Base-by-base conservation (phyloP, 2,888 invertebrate genomes). In the Scaptomyza polygonia region DNA sequence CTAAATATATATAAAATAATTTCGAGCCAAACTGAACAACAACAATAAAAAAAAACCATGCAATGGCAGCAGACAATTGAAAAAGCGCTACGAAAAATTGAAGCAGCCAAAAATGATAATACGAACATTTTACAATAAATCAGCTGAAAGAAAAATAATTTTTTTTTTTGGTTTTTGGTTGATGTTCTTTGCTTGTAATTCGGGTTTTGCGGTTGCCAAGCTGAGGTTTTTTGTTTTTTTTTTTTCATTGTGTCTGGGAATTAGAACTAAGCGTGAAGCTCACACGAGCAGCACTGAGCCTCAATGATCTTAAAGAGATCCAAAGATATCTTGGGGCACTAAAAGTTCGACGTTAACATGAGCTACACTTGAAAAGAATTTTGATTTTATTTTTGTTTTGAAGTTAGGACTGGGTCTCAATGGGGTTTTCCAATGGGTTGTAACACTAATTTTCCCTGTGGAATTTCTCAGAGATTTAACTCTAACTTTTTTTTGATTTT, bases 1-100 rank as follows among this genome's bases (percentile, higher is more conserved):
- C 87, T 85, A 81, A 81, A 81, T 85, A 74, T 86, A 81, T 85
- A 74, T 86, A 81, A 84, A 81, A 84, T 83, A 32, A 83, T 86
- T 65, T 72, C 62, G 58, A 77, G 68, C 69, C 80, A 61, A 78
- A 44, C 54, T 36, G 39, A 48, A 32, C 18, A 18, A 62, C 25
- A 16, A 62, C 48, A 42, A 48, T 67, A 53, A 54, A 42, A 48
- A 72, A 56, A 56, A 52, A 49, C 54, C 53, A 59, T 59, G 54
- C 77, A 55, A 51, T 45, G 71, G 30, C 54, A 73, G 30, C 54
- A 73, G 54, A 74, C 77, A 77, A 74, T 77, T 77, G 73, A 77
- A 73, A 77, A 67, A 53, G 53, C 59, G 25, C 72, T 18, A 71
- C 56, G 56, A 72, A 76, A 73, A 66, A 54, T 21, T 44, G 9